Base-by-base conservation (phyloP, 2,113 vertebrate species). In the Catagonus wagneri region DNA sequence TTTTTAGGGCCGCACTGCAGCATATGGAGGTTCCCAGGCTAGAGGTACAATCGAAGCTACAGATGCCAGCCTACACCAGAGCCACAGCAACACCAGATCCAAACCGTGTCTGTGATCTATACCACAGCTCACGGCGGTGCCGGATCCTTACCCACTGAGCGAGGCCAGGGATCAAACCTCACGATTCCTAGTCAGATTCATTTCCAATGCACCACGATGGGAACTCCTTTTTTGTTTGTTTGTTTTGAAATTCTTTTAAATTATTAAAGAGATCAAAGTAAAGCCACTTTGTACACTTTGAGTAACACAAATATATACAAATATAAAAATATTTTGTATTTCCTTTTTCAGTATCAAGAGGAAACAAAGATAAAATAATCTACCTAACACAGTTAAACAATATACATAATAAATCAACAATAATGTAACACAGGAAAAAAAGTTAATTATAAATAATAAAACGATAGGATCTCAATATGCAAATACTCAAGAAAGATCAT, bases 361-460 rank as follows among this genome's bases (percentile, higher is more conserved):
- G 36, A 92, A 94, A 94, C 44, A 92, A 89, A 94, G 50, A 68
- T 68, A 87, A 90, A 91, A 80, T 78, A 69, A 78, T 4, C 63
- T 72, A 87, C 17, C 36, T 75, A 93, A 69, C 17, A 89, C 76
- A 96, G 95, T 34, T 87, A 90, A 84, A 90, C 15, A 32, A 60
- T 34, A 84, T 50, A 87, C 29, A 52, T 10, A 81, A 74, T 25
- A 7, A 20, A 92, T 32, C 66, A 76, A 81, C 17, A 54, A 7
- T 58, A 93, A 39, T 75, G 16, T 60, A 79, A 83, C 83, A 79
- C 96, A 86, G 36, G 25, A 19, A 81, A 68, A 85, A 89, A 89
- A 83, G 7, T 52, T 52, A 91, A 36, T 91, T 32, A 25, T 56
- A 34, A 79, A 58, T 36, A 69, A 74, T 56, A 96, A 96, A 93